Percentiles rank a stretch among this genome's conserved stretches.
Conservation (phyloP, 2,888 invertebrate genomes). For the Hypselothyrea guttata region DNA sequence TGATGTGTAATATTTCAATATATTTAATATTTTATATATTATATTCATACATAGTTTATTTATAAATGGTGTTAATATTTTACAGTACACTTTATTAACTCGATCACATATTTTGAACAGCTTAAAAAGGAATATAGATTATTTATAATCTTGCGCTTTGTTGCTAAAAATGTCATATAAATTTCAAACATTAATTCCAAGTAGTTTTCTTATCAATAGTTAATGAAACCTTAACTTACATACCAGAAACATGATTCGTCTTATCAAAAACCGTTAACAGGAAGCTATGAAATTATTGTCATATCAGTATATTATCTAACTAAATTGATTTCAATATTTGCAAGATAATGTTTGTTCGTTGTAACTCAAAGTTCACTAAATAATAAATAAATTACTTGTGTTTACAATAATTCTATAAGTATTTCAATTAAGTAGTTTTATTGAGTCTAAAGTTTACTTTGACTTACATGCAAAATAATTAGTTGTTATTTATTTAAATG, state of each 20-base stretch:
- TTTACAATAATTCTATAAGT: neutral
- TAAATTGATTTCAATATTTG: constrained; percentile 15
- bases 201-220: neutral
- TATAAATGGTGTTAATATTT: too few relatives aligned
- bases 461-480: too few relatives aligned
- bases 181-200: too few relatives aligned
- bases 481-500: too few relatives aligned
- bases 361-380: constrained; percentile 39
- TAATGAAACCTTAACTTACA: neutral
- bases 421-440: constrained; percentile 4
- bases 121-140: too few relatives aligned
- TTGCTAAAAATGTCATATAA: too few relatives aligned
- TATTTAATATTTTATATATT: neutral
- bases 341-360: constrained; percentile 21
- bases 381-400: constrained; percentile 8
- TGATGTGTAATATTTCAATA: too few relatives aligned
- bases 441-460: too few relatives aligned
- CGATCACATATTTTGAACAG: too few relatives aligned
- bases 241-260: constrained; percentile 1
- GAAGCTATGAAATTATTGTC: constrained; percentile 29
- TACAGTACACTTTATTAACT: too few relatives aligned
- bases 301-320: constrained; percentile 30
- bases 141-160: too few relatives aligned
- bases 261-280: constrained; percentile 26
- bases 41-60: too few relatives aligned